Evolutionary conservation across 2,888 invertebrate genomes (phyloP).

Genomic region (Anthrax anthrax): DNA sequence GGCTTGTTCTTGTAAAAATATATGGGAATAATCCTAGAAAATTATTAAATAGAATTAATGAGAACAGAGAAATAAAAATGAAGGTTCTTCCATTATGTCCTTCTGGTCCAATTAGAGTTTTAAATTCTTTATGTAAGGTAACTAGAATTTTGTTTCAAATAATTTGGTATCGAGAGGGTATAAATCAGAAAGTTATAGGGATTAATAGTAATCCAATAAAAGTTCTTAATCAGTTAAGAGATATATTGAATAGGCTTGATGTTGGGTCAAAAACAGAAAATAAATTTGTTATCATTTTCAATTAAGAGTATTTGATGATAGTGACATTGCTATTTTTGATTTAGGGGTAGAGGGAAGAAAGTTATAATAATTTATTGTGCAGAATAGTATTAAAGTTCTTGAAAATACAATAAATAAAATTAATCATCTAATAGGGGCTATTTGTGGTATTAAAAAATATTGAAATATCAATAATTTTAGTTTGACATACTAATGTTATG

Average conservation of each 20-base stretch:
- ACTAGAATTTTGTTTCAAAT: constrained; percentile 37
- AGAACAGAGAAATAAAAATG: constrained; percentile 43
- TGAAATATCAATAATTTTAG: constrained; percentile 44
- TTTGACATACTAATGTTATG: constrained; percentile 52
- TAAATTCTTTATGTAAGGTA: constrained; percentile 43
- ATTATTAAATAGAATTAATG: constrained; percentile 50
- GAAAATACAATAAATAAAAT: constrained; percentile 31
- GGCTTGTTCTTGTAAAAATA: constrained; percentile 54
- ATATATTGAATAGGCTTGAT: constrained; percentile 37
- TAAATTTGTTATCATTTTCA: constrained; percentile 55
- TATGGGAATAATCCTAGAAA: constrained; percentile 54
- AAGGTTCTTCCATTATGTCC: constrained; percentile 38
- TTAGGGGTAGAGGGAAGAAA: constrained; percentile 24
- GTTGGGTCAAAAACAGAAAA: constrained; percentile 54
- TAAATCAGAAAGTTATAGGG: constrained; percentile 40
- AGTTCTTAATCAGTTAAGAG: constrained; percentile 47
- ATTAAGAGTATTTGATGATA: constrained; percentile 22
- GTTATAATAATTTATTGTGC: constrained; percentile 40
- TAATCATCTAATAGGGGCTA: constrained; percentile 46
- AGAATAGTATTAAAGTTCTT: constrained; percentile 37
- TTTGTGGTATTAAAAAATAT: constrained; percentile 56
- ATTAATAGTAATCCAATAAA: constrained; percentile 39
- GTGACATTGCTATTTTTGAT: constrained; percentile 22
- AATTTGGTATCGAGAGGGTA: constrained; percentile 38
- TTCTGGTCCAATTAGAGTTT: constrained; percentile 37